These are phyloP conservation scores for Empis stercorea DNA, from an alignment of 2,888 invertebrate species.

Conservation along the genomic window DNA sequence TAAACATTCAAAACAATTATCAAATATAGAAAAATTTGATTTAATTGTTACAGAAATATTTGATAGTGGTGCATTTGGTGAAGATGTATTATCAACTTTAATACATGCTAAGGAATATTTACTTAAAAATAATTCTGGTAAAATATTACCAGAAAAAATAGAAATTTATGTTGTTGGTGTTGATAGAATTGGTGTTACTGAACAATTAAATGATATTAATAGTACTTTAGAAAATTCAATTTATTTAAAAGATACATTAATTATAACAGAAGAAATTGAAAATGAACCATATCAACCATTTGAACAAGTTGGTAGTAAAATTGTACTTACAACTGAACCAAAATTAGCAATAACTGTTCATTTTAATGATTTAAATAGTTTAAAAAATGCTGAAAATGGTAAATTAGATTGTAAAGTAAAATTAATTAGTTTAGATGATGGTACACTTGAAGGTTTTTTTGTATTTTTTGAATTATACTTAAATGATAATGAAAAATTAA, in stretches of 20 bases:
- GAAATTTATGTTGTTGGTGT: conserved; percentile 37
- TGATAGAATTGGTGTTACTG: conserved; percentile 5
- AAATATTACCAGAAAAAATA: conserved; percentile 48
- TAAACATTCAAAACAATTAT: conserved; percentile 46
- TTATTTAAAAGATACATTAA: conserved; percentile 22
- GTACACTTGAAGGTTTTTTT: conserved; percentile 10
- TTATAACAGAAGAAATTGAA: neutral
- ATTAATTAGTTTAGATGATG: conserved; percentile 5
- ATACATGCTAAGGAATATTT: conserved; percentile 56
- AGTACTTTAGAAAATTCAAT: conserved; percentile 21
- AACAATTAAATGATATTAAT: conserved; percentile 6
- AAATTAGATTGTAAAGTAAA: conserved; percentile 4
- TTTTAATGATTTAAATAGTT: conserved; percentile 10
- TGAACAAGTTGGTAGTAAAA: conserved; percentile 2
- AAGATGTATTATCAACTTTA: conserved; percentile 52
- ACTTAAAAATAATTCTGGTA: conserved; percentile 34
- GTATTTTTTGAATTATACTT: conserved; percentile 11
- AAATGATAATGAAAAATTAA: conserved; percentile 5
- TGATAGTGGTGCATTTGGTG: conserved; percentile 69
- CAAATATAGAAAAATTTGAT: conserved; percentile 36
- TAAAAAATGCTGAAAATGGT: conserved; percentile 9
- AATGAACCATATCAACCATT: conserved; percentile 11
- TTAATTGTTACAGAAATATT: conserved; percentile 65
- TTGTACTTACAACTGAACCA: conserved; percentile 6
- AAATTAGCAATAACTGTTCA: conserved; percentile 9